These are phyloP conservation scores for Tachystola acroxantha DNA, from an alignment of 2,888 invertebrate genomes.

Conservation along the genomic window DNA sequence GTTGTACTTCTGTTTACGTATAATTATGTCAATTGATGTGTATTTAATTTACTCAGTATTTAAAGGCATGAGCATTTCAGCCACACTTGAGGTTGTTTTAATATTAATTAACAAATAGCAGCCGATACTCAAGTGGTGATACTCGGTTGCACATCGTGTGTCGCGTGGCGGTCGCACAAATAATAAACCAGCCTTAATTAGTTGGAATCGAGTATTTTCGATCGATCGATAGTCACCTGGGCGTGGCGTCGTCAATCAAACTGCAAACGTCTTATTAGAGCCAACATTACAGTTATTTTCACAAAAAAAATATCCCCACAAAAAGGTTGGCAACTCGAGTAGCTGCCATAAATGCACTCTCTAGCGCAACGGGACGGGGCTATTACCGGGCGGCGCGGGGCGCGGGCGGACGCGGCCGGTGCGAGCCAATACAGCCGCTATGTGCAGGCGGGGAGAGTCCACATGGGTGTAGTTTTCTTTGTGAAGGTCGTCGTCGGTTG, in stretches of 20 bases:
- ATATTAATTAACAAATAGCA: too few relatives aligned
- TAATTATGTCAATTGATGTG: too few relatives aligned
- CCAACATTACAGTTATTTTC: constrained; percentile 37
- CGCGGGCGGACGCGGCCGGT: constrained; percentile 24
- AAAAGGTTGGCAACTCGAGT: constrained; percentile 65
- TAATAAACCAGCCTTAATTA: not conserved
- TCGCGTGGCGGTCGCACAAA: too few relatives aligned
- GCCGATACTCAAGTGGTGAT: too few relatives aligned
- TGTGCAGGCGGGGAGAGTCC: constrained; percentile 25
- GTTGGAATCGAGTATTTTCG: not conserved
- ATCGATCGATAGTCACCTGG: not conserved
- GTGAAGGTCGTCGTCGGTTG: constrained; percentile 66
- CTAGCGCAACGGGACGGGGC: constrained; percentile 72
- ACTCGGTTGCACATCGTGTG: too few relatives aligned
- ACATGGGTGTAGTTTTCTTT: constrained; percentile 60
- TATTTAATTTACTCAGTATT: too few relatives aligned
- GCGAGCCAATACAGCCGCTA: constrained; percentile 25
- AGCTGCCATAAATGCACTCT: constrained; percentile 73
- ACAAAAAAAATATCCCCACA: constrained; percentile 46
- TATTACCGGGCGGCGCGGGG: constrained; percentile 36
- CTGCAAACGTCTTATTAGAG: constrained; percentile 8
- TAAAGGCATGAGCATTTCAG: too few relatives aligned
- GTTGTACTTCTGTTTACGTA: too few relatives aligned
- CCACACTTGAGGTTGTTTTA: too few relatives aligned
- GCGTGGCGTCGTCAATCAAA: constrained; percentile 9